These are phyloP conservation scores for Stratiolaelaps scimitus DNA, from an alignment of 1,140 invertebrate species.

Conservation along the genomic window DNA sequence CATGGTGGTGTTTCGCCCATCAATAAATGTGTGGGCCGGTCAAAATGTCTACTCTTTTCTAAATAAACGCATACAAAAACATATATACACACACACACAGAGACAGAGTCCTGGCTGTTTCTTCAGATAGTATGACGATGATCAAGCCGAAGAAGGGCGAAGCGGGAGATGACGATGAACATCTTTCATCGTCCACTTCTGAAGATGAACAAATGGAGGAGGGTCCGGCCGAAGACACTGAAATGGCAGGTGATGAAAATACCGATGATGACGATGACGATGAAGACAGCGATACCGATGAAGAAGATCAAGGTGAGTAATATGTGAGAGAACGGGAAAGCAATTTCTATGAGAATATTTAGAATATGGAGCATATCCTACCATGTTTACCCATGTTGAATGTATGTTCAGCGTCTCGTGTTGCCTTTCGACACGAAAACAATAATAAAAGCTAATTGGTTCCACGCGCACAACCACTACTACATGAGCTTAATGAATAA, in stretches of 20 bases:
- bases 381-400: too few relatives aligned
- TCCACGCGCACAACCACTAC: too few relatives aligned
- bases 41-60: too few relatives aligned
- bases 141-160: background rate
- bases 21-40: too few relatives aligned
- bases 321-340: slow-evolving; percentile 1
- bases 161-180: slow-evolving; percentile 1
- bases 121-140: background rate
- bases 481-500: too few relatives aligned
- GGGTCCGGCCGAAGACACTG: slow-evolving; percentile 30
- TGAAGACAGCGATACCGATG: slow-evolving; percentile 13
- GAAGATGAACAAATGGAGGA: background rate
- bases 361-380: background rate
- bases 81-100: too few relatives aligned
- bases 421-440: too few relatives aligned
- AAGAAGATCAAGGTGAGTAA: slow-evolving; percentile 24
- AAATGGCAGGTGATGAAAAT: slow-evolving; percentile 35
- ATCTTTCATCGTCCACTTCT: slow-evolving; percentile 1
- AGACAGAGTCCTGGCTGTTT: too few relatives aligned
- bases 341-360: slow-evolving; percentile 4
- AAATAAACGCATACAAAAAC: too few relatives aligned
- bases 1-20: too few relatives aligned
- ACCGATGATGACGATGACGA: slow-evolving; percentile 36
- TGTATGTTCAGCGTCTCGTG: too few relatives aligned
- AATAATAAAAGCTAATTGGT: too few relatives aligned